Conservation (phyloP, 2,113 vertebrate genomes). For the human region GRCh38 chr3:168717001-168717500, state of each 20-base stretch:
- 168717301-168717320: not conserved
- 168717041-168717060: not conserved
- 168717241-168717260: not conserved
- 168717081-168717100: not conserved
- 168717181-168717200: not conserved
- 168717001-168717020: not conserved
- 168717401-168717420: not conserved
- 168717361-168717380: not conserved
- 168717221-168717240: not conserved
- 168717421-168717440: not conserved
- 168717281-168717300: not conserved
- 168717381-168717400: not conserved
- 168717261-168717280: not conserved
- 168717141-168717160: not conserved
- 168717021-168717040: not conserved
- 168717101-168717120: not conserved
- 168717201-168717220: not conserved
- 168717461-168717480: not conserved
- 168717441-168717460: not conserved
- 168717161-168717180: not conserved
- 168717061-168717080: not conserved
- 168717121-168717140: not conserved
- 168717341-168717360: not conserved
- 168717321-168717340: not conserved
- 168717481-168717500: not conserved